Percentiles rank a stretch among this genome's conserved stretches.
These are phyloP conservation scores for Nephrocerus scutellatus DNA, from an alignment of 2,888 invertebrate genomes.

Conservation along the genomic window DNA sequence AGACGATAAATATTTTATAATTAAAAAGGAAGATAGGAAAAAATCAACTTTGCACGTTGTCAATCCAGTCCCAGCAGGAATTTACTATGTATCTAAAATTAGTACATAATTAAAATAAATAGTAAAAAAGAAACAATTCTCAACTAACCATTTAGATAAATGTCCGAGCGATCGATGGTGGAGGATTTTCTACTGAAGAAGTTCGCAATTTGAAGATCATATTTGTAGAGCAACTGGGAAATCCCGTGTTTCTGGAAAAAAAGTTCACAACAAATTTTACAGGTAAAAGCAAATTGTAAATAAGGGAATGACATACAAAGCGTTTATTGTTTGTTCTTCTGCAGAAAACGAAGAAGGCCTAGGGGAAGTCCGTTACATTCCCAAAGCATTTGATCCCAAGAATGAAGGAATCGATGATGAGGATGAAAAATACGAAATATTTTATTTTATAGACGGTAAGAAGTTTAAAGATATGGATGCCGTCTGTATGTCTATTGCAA, in stretches of 20 bases:
- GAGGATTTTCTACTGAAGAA: conserved; percentile 21
- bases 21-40: conserved; percentile 23
- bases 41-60: conserved; percentile 23
- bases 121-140: too few relatives aligned
- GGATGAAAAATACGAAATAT: conserved; percentile 46
- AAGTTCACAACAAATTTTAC: conserved; percentile 27
- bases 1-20: conserved; percentile 25
- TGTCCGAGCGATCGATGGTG: conserved; percentile 50
- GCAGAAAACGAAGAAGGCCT: conserved; percentile 33
- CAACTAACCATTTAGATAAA: conserved; percentile 50
- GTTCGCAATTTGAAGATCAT: conserved; percentile 40
- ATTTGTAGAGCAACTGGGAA: conserved; percentile 50
- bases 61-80: conserved; percentile 17
- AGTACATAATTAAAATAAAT: conserved; percentile 2
- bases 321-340: conserved; percentile 4
- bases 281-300: conserved; percentile 18
- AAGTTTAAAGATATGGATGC: not conserved
- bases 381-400: conserved; percentile 48
- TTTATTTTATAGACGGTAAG: conserved; percentile 50
- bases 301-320: not conserved
- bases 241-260: conserved; percentile 47
- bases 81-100: conserved; percentile 23
- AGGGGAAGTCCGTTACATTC: conserved; percentile 44
- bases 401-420: conserved; percentile 44
- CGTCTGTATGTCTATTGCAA: too few relatives aligned